Evolutionary conservation across 1,140 invertebrate species (phyloP), one percentile per base, ranked within the genome.

Genomic region (Philotrypesis tridentata): DNA sequence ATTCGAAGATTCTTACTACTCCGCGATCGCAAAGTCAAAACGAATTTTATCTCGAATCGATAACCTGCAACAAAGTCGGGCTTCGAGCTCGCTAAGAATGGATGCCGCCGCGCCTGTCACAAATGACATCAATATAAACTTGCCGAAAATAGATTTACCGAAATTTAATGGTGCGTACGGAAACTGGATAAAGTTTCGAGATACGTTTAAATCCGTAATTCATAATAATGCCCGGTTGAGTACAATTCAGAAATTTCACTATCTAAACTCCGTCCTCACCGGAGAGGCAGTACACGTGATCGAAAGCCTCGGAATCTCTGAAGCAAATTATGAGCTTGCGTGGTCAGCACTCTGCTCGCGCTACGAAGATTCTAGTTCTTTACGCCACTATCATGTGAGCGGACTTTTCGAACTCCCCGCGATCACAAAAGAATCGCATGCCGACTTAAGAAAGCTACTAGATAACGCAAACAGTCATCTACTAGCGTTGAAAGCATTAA

Each of bases 191-290:
- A 43, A n/a, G 31, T 70, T 72, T 63, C 25, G 68, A 1, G 87
- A 90, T 61, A 87, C 84, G 11, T 88, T 85, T 82, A 43, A 72
- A 43, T 86, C 83, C 17, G 80, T 88, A 37, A 89, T 90, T 61
- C 86, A 90, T 77, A 79, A 86, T 14, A 89, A 89, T 84, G 2
- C 70, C 8, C 25, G 55, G n/a, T 80, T 88, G 5, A 29, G 12
- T 23, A 65, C 80, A 12, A 84, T 88, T 80, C 85, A 89, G 79
- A 89, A 88, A 68, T 89, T 87, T 83, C 82, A 88, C 87, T 61
- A 61, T 61, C n/a, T 61, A 1, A 61, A 77, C 61, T 84, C 84
- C 27, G 81, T 85, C 78, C 80, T 89, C 33, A 84, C 82, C 12
- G 86, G 83, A 37, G 83, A 87, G 11, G 87, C 85, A 11, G 40